Conservation (phyloP, 2,797 vertebrate genomes). For the Coilia nasus region DNA sequence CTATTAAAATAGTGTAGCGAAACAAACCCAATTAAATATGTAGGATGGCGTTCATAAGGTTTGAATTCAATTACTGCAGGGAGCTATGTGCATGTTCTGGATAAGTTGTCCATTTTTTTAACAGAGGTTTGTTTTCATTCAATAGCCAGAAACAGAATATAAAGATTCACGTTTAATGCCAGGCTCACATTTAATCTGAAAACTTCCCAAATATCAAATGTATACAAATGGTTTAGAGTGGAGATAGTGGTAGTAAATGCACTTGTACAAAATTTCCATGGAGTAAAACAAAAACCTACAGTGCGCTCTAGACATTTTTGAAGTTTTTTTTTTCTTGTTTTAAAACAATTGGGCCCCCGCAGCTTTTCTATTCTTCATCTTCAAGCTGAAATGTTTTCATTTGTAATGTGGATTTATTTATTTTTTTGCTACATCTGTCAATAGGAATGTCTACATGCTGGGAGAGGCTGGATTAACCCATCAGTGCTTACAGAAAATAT, state of each 20-base stretch:
- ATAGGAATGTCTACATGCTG: constrained; percentile 78
- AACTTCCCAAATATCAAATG: constrained; percentile 91
- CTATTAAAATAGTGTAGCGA: neutral
- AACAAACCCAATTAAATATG: neutral
- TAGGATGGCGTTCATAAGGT: neutral
- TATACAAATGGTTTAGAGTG: constrained; percentile 98
- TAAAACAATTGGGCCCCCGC: constrained; percentile 44
- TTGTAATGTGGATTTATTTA: neutral
- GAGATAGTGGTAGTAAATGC: constrained; percentile 91
- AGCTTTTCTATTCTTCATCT: constrained; percentile 28
- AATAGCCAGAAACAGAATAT: neutral
- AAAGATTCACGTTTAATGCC: constrained; percentile 74
- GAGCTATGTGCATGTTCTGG: neutral
- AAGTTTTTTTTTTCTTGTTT: constrained; percentile 37
- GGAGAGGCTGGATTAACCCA: constrained; percentile 72
- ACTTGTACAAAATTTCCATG: constrained; percentile 93
- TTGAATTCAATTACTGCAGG: neutral
- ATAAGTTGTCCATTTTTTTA: no score
- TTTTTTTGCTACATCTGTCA: constrained; percentile 43
- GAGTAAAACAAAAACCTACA: constrained; percentile 84
- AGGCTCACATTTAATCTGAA: constrained; percentile 98
- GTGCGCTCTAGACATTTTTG: constrained; percentile 80
- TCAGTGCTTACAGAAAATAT: constrained; percentile 34
- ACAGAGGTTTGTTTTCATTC: constrained; percentile 3
- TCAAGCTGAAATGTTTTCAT: constrained; percentile 44